These are phyloP conservation scores for Xiphophorus hellerii DNA, from an alignment of 2,113 vertebrate species.

Conservation along the genomic window DNA sequence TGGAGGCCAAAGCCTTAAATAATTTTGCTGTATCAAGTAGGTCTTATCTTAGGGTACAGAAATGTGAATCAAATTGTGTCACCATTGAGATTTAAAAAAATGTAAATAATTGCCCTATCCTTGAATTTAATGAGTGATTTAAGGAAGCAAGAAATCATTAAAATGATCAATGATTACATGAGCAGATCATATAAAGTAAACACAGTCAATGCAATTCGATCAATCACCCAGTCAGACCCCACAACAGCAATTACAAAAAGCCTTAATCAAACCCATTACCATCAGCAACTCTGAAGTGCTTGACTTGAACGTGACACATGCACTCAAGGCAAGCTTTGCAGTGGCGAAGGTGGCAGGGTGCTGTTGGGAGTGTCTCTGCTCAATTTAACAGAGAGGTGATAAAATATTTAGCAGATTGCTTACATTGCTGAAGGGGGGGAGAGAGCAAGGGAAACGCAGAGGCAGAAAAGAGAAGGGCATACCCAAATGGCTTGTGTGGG, in stretches of 20 bases:
- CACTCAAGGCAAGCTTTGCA: slow-evolving; percentile 35
- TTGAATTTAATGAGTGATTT: slow-evolving; percentile 43
- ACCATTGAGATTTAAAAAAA: slow-evolving; percentile 41
- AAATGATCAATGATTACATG: slow-evolving; percentile 49
- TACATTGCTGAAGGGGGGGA: slow-evolving; percentile 65
- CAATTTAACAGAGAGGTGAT: slow-evolving; percentile 73
- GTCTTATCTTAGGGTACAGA: slow-evolving; percentile 20
- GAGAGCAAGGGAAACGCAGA: slow-evolving; percentile 30
- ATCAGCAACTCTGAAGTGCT: slow-evolving; percentile 28
- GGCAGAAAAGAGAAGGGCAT: slow-evolving; percentile 36
- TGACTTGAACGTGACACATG: slow-evolving; percentile 39
- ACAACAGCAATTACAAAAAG: slow-evolving; percentile 13
- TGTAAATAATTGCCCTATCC: slow-evolving; percentile 42
- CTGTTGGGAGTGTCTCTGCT: slow-evolving; percentile 63
- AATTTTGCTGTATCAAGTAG: slow-evolving; percentile 30
- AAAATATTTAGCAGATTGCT: slow-evolving; percentile 79
- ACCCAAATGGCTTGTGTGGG: slow-evolving; percentile 70
- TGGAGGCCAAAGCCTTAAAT: slow-evolving; percentile 19
- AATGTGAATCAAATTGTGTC: slow-evolving; percentile 32
- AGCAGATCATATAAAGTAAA: slow-evolving; percentile 34
- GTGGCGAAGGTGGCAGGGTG: slow-evolving; percentile 55
- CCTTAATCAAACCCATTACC: slow-evolving; percentile 33
- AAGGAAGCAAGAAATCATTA: slow-evolving; percentile 39
- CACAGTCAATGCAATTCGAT: slow-evolving; percentile 38
- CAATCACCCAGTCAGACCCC: slow-evolving; percentile 44